Evolutionary conservation across 2,113 vertebrate genomes (phyloP).

Genomic region (Hippoglossus stenolepis): DNA sequence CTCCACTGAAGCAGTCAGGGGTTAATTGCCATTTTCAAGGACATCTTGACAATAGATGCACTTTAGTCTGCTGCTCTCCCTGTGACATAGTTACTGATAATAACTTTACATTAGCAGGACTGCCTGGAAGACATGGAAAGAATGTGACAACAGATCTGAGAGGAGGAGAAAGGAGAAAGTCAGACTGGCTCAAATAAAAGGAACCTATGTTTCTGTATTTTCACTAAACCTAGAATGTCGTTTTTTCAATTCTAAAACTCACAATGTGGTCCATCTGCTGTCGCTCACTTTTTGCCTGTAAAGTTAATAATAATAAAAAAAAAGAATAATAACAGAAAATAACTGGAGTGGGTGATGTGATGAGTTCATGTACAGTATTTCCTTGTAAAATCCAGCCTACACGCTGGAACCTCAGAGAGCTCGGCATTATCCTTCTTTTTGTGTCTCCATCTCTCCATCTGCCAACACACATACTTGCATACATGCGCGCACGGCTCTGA

Average conservation of each 20-base stretch:
- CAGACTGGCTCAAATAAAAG: background rate
- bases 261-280: background rate
- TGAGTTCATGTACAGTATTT: slow-evolving; percentile 37
- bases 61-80: slow-evolving; percentile 6
- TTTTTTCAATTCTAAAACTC: background rate
- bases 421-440: background rate
- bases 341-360: slow-evolving; percentile 21
- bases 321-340: slow-evolving; percentile 18
- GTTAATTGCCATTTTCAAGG: slow-evolving; percentile 59
- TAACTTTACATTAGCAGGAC: background rate
- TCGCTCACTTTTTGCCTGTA: background rate
- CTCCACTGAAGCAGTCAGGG: slow-evolving; percentile 33
- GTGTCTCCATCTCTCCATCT: slow-evolving; percentile 10
- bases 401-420: slow-evolving; percentile 22
- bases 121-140: background rate
- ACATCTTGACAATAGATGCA: slow-evolving; percentile 30
- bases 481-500: background rate
- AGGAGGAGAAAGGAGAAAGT: background rate
- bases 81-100: slow-evolving; percentile 30
- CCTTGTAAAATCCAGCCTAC: slow-evolving; percentile 32
- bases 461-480: slow-evolving; percentile 1
- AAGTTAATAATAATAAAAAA: slow-evolving; percentile 7
- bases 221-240: background rate
- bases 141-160: background rate
- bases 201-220: background rate